Evolutionary conservation across 2,888 invertebrate species (phyloP).

Genomic region (Drosophila birchii): DNA sequence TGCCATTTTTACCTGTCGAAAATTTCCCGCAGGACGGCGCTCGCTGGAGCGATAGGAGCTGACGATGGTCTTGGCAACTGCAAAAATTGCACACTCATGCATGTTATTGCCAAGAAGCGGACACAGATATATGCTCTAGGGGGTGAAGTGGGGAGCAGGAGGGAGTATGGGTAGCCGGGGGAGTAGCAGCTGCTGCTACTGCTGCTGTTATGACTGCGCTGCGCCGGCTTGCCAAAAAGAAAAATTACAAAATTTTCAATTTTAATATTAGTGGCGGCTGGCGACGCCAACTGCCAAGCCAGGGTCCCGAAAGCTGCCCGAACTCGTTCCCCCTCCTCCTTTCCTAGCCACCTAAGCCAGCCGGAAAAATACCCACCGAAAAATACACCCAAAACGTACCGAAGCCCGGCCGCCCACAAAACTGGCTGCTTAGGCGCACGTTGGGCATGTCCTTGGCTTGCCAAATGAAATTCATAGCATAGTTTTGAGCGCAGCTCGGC

Average conservation of each 20-base stretch:
- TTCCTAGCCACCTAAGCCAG: background rate
- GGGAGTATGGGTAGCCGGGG: no score
- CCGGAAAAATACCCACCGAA: constrained; percentile 3
- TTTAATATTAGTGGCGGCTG: constrained; percentile 78
- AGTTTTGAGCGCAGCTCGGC: constrained; percentile 61
- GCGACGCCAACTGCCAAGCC: constrained; percentile 71
- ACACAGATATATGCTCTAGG: constrained; percentile 59
- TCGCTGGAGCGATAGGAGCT: constrained; percentile 36
- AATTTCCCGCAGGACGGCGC: constrained; percentile 77
- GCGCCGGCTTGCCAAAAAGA: constrained; percentile 74
- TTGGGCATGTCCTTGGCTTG: constrained; percentile 79
- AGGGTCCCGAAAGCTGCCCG: constrained; percentile 17
- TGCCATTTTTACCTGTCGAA: constrained; percentile 80
- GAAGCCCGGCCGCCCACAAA: constrained; percentile 15
- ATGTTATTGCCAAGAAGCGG: constrained; percentile 78
- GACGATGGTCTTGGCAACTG: constrained; percentile 70
- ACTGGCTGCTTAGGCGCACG: constrained; percentile 71
- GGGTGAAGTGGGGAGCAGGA: background rate
- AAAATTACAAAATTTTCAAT: constrained; percentile 81
- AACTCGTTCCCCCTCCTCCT: background rate
- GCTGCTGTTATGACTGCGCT: constrained; percentile 78
- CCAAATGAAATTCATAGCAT: constrained; percentile 79
- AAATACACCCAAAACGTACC: constrained; percentile 2
- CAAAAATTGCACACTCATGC: constrained; percentile 80
- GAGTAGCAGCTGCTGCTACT: constrained; percentile 25